These are phyloP conservation scores for Stenodema calcarata DNA, from an alignment of 2,888 invertebrate species.

Conservation along the genomic window DNA sequence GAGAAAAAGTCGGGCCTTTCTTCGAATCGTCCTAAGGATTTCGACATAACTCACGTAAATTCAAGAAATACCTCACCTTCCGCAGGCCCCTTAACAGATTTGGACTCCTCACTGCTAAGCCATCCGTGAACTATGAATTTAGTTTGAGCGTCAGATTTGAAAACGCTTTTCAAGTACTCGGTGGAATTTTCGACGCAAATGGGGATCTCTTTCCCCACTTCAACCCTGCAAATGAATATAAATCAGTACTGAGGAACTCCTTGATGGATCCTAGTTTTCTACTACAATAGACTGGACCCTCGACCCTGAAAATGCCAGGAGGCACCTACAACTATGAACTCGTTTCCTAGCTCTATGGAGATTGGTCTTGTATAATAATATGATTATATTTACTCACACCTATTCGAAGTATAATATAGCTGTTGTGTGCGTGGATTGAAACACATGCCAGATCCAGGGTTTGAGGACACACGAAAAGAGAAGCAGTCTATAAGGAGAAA, in stretches of 20 bases:
- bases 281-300: too few relatives aligned
- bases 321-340: too few relatives aligned
- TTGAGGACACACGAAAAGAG: background rate
- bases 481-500: conserved; percentile 18
- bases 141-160: conserved; percentile 35
- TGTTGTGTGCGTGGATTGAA: background rate
- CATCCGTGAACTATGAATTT: conserved; percentile 53
- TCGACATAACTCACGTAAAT: too few relatives aligned
- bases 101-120: conserved; percentile 41
- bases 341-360: too few relatives aligned
- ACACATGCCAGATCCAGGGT: background rate
- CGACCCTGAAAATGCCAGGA: too few relatives aligned
- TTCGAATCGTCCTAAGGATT: too few relatives aligned
- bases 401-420: too few relatives aligned
- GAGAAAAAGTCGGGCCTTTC: too few relatives aligned
- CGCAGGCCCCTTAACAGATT: conserved; percentile 43
- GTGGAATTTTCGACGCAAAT: conserved; percentile 48
- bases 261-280: too few relatives aligned
- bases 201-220: background rate
- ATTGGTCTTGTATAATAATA: too few relatives aligned
- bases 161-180: conserved; percentile 40
- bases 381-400: too few relatives aligned
- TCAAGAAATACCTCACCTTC: conserved; percentile 22
- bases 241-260: background rate
- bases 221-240: background rate